Base-by-base conservation (phyloP, 1,140 invertebrate genomes). In the Aplysia californica region DNA sequence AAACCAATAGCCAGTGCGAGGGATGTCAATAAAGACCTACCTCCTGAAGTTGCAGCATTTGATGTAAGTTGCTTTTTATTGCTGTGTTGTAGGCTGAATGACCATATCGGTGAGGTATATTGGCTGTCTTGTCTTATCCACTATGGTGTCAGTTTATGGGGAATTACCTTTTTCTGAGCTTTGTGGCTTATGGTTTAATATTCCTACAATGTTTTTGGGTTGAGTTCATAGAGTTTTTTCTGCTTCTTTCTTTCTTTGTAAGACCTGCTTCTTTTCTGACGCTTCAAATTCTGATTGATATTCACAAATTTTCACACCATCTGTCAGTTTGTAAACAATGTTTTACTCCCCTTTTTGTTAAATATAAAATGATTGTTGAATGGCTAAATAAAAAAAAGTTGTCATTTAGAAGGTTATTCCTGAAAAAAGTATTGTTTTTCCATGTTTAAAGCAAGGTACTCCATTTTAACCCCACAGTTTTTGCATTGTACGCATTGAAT, bases 31-130 rank as follows among this genome's bases (percentile, higher is more conserved):
- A 86, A 87, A 66, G 86, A 89, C 75, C 72, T 90, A 4, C 88
- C 87, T 41, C 86, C 85, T 38, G 88, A 89, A 84, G 87, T 90
- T 15, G 86, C 86, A 50, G 82, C 81, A 18, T 88, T 89, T 82
- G 87, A 90, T 82, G 88, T 89, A 79, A 67, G 44, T 21, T 41
- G 10, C 21, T 21, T 23, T 15, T 23, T 23, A 23, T 59, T 59
- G 21, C 58, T 15, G n/a, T n/a, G n/a, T n/a, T n/a, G n/a, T n/a
- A n/a, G n/a, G n/a, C 6, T 59, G 6, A 50, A 50, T 50, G 44
- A 15, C 44, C 10, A 50, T 15, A 50, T 10, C n/a, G n/a, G n/a
- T 50, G n/a, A 15, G n/a, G n/a, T 10, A 15, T 50, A n/a, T 15
- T 15, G n/a, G n/a, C n/a, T 15, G 10, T 15, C n/a, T 50, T 50